Base-by-base conservation (phyloP, 2,888 invertebrate genomes). In the Agrotis clavis region DNA sequence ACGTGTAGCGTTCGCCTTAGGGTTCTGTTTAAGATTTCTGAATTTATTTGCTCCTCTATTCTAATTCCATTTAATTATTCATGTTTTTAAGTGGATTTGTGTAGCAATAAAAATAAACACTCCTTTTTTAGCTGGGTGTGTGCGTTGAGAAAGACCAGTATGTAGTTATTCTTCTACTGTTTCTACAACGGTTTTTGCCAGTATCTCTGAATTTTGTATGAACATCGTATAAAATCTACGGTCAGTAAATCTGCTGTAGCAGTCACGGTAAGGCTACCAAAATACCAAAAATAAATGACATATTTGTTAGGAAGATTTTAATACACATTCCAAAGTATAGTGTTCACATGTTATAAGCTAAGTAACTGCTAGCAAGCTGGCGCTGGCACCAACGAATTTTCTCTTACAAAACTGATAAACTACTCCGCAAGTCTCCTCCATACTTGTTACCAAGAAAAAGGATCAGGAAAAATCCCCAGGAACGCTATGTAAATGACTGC, bases 401-500 rank as follows among this genome's bases (percentile, higher is more conserved):
- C 16, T 19, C 9, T 14, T 9, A 41, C 13, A 67, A 54, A 53
- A 7, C n/a, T 21, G 16, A 56, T 50, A 57, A 50, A 70, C 47
- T 30, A 21, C 35, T 11, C 41, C 1, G 11, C n/a, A 59, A 19
- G 14, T 47, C 19, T 41, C 14, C 13, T 47, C 66, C 11, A 67
- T 59, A 74, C 48, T 48, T 67, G 25, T n/a, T 2, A 4, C 1
- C 19, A 60, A 53, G 16, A 68, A 75, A 75, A 67, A 60, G 75
- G 53, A 41, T 57, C 21, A n/a, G 56, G 19, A 70, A 57, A 48
- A 74, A 13, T 70, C 61, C n/a, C 41, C 19, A 59, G 14, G n/a
- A 41, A 48, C n/a, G 25, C 25, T 77, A 77, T 71, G 77, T 71
- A 77, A 76, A 76, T 35, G 59, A 64, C 25, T 50, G 48, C 56